Percentiles rank a stretch among this genome's conserved stretches.
Conservation (phyloP, 1,140 invertebrate species). For the Calliopsis andreniformis region DNA sequence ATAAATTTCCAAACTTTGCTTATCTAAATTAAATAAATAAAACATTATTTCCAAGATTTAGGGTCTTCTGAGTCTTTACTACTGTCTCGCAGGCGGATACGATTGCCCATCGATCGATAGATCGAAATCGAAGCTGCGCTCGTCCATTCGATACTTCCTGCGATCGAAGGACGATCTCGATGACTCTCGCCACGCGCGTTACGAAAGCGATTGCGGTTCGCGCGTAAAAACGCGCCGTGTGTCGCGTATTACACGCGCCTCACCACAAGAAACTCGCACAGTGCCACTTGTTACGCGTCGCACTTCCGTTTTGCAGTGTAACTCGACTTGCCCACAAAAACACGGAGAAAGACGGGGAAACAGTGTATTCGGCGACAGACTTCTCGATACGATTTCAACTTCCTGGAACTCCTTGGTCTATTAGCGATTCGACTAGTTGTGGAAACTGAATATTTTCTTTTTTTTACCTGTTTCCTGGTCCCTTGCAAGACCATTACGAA, state of each 20-base stretch:
- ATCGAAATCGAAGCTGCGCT: conserved; percentile 32
- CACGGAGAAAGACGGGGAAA: background rate
- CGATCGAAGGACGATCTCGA: conserved; percentile 53
- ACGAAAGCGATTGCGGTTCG: conserved; percentile 42
- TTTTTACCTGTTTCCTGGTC: too few species aligned
- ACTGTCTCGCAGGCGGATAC: too few species aligned
- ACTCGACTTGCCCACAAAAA: background rate
- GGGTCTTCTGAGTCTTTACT: too few species aligned
- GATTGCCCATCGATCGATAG: conserved; percentile 9
- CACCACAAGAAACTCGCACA: conserved; percentile 45
- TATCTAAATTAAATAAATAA: too few species aligned
- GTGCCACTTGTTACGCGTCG: conserved; percentile 47
- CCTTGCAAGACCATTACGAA: background rate
- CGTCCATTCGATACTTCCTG: conserved; percentile 47
- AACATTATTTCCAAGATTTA: too few species aligned
- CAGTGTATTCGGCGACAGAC: background rate
- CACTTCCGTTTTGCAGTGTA: conserved; percentile 61
- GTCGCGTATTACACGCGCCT: conserved; percentile 29
- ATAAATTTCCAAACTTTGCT: too few species aligned
- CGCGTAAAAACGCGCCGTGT: conserved; percentile 29
- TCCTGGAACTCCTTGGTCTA: conserved; percentile 9
- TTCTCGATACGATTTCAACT: background rate
- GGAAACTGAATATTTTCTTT: background rate
- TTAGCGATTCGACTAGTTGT: conserved; percentile 3
- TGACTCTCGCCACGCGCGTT: conserved; percentile 41